These are phyloP conservation scores for Nothoprocta perdicaria DNA, from an alignment of 2,113 vertebrate genomes.

Conservation along the genomic window DNA sequence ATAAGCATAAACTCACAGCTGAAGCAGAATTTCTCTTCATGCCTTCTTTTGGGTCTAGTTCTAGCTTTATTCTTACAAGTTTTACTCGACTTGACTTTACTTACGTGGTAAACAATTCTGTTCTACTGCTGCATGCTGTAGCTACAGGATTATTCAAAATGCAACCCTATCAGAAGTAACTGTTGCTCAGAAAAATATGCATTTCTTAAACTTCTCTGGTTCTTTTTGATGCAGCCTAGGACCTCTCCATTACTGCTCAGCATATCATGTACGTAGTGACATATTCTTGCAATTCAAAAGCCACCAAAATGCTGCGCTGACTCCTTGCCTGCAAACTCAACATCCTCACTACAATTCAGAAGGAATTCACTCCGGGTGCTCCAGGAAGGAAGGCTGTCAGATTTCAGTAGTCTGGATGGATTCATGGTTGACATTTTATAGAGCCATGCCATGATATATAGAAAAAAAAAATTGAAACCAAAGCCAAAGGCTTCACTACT, in stretches of 20 bases:
- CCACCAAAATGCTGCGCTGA: neutral
- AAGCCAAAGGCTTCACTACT: neutral
- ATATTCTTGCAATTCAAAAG: neutral
- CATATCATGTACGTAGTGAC: neutral
- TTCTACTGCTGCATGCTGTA: neutral
- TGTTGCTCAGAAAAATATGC: neutral
- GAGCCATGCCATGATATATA: neutral
- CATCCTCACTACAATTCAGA: neutral
- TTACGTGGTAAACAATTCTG: neutral
- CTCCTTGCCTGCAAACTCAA: neutral
- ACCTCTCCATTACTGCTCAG: neutral
- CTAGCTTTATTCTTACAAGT: neutral
- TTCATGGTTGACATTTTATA: neutral
- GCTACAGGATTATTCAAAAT: neutral
- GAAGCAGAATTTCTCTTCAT: neutral
- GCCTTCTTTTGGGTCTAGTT: neutral
- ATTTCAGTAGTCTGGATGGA: neutral
- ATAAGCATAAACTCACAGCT: neutral
- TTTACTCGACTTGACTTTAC: neutral
- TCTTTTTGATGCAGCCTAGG: neutral
- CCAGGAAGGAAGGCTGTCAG: neutral
- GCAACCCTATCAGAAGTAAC: neutral
- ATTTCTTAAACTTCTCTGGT: neutral
- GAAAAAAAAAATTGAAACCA: neutral
- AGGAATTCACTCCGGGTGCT: neutral